phyloP scores from a whole-genome alignment of 2,888 invertebrate genomes.

The Drosophila neotestacea region DNA sequence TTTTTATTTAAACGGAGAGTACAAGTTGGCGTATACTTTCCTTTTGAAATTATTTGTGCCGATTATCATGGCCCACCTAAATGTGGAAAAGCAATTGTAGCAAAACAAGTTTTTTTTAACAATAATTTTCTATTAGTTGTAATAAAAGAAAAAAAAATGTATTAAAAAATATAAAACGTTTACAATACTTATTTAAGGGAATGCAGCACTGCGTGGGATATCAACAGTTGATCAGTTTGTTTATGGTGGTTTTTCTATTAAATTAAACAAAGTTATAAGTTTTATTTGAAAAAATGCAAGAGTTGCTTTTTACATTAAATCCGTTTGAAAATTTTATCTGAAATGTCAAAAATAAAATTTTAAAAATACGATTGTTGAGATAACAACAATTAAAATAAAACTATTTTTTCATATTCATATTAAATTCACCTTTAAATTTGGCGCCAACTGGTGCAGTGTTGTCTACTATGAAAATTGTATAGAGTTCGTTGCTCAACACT shows the following conservation, averaged over 20 bases:
- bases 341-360: too few species aligned
- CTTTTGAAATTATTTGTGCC: background rate
- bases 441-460: slow-evolving; percentile 14
- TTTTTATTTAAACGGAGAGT: background rate
- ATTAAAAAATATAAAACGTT: too few species aligned
- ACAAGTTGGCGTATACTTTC: background rate
- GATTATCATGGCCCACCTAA: slow-evolving; percentile 4
- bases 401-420: background rate
- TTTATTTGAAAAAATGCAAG: background rate
- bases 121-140: slow-evolving; percentile 11
- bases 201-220: background rate
- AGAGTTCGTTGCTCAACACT: slow-evolving; percentile 31
- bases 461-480: background rate
- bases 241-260: background rate
- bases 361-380: background rate
- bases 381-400: too few species aligned
- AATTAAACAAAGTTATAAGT: too few species aligned
- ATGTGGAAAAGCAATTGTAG: slow-evolving; percentile 4
- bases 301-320: too few species aligned
- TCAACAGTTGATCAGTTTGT: background rate
- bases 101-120: slow-evolving; percentile 4
- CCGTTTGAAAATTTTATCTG: background rate
- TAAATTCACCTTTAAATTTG: background rate
- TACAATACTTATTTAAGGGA: too few species aligned
- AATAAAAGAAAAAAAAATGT: slow-evolving; percentile 7